Base-by-base conservation (phyloP, 2,113 vertebrate species). In the Reinhardtius hippoglossoides region DNA sequence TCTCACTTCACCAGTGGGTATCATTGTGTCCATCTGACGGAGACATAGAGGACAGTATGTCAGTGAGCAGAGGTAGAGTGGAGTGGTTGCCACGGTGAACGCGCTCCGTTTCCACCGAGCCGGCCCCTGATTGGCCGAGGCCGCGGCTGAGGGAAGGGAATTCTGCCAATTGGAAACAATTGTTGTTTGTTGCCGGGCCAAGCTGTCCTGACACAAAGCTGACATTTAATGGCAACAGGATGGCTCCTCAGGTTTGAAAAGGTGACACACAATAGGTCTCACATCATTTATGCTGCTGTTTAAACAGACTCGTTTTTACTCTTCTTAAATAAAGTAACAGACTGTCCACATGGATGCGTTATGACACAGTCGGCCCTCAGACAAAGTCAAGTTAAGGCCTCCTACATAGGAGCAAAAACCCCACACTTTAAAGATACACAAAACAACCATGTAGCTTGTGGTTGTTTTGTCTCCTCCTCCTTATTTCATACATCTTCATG, bases 121-220 rank as follows among this genome's bases (percentile, higher is more conserved):
- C 15, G 18, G 42, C 46, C 76, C 73, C 81, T 90, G 91, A 95
- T 95, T 92, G 93, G 94, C 77, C 23, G 26, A n/a, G 67, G 76
- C 82, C 55, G 2, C 1, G 2, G 68, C 81, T 78, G 80, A 89
- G 88, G 86, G 74, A 85, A 79, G 81, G 84, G 83, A 88, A 88
- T 90, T 91, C 93, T 84, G 87, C 94, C 94, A 95, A 94, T 95
- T 86, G 88, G 89, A 94, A 92, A 92, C 92, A 92, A 90, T 91
- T 90, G 80, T 80, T 90, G 87, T 90, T 92, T 94, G 94, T 95
- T 95, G 94, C 93, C 71, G 64, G 90, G 92, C 91, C 90, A 85
- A 87, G 80, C 85, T 73, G 83, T 80, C 89, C 86, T 80, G 67
- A 91, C 86, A 89, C 65, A 67, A 82, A 85, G 80, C 89, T 89